Evolutionary conservation across 2,797 vertebrate genomes (phyloP), one percentile per base, ranked within the genome.

Genomic region (Enteromius paludinosus): DNA sequence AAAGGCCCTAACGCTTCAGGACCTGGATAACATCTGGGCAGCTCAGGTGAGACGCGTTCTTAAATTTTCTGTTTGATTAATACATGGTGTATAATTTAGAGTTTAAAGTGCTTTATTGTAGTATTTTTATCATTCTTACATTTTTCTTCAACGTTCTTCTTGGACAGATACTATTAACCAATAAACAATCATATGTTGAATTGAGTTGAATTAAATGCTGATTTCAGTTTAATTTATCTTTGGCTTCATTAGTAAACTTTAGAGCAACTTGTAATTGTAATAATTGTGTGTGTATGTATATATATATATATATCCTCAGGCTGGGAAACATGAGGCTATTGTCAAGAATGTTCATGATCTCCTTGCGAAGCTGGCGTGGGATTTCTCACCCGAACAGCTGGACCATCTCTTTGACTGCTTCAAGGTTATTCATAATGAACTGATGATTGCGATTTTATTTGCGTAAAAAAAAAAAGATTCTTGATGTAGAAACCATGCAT

Each of bases 381-480:
- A 99, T 93, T 99, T 99, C 92, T 99, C 98, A 81, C 98, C 98
- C 78, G 98, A 99, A 90, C 98, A 99, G 91, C 96, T 99, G 52
- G 98, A 99, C 93, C 98, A 99, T 90, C 96, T 99, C 65, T 99
- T 99, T 89, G 98, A 99, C 93, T 99, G 98, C 90, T 99, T 99
- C 92, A 99, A 99, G 96, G 98, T 98, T 93, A 95, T 8, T 65
- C 6, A 81, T 47, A n/a, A 43, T 56, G 8, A 49, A 72, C 56
- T 33, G 12, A 17, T 10, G 1, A 43, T 56, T 47, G 1, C 14
- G 33, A 17, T 30, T 61, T 35, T 12, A 54, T 71, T 56, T 23
- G 14, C 14, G 43, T 45, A 7, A 33, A 69, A 25, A 17, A 23
- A 35, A 41, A 59, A 62, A 17, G 12, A 4, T 49, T 47, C 6